Percentiles rank a stretch among this genome's conserved stretches.
Evolutionary conservation across 1,140 invertebrate genomes (phyloP).

Genomic region (Choristoneura fumiferana): DNA sequence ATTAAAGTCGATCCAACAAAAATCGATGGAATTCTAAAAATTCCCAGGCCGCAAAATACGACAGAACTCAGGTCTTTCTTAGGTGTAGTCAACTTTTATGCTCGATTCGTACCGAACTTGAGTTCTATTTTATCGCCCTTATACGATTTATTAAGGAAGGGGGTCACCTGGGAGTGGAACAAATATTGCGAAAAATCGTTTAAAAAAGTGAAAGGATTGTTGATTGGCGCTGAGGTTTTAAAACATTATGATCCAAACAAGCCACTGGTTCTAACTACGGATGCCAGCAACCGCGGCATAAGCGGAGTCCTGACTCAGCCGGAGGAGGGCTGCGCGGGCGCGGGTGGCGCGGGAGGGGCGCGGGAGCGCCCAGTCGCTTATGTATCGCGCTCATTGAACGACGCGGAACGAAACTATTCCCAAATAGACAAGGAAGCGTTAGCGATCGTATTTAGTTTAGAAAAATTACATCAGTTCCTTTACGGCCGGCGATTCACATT

Average conservation of each 20-base stretch:
- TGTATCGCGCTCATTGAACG: constrained; percentile 47
- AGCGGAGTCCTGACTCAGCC: neutral
- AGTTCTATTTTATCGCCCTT: neutral
- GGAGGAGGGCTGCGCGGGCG: neutral
- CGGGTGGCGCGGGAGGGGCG: neutral
- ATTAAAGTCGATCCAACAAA: neutral
- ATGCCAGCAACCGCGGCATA: no score
- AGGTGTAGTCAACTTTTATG: constrained; percentile 21
- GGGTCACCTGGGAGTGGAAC: neutral
- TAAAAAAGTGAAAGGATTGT: neutral
- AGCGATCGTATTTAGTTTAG: constrained; percentile 58
- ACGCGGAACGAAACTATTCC: constrained; percentile 56
- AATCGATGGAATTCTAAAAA: neutral
- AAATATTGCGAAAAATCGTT: neutral
- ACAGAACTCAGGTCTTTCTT: constrained; percentile 20
- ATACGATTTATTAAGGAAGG: constrained; percentile 7
- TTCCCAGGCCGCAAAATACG: neutral
- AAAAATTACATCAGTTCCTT: constrained; percentile 63
- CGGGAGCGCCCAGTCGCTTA: constrained; percentile 32
- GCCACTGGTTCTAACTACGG: no score
- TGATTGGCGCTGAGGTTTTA: no score
- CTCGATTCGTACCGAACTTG: neutral
- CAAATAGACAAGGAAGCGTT: constrained; percentile 75
- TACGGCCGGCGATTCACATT: constrained; percentile 64
- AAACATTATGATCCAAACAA: no score